phyloP scores from a whole-genome alignment of 2,113 vertebrate species.

The Leucopsar rothschildi region DNA sequence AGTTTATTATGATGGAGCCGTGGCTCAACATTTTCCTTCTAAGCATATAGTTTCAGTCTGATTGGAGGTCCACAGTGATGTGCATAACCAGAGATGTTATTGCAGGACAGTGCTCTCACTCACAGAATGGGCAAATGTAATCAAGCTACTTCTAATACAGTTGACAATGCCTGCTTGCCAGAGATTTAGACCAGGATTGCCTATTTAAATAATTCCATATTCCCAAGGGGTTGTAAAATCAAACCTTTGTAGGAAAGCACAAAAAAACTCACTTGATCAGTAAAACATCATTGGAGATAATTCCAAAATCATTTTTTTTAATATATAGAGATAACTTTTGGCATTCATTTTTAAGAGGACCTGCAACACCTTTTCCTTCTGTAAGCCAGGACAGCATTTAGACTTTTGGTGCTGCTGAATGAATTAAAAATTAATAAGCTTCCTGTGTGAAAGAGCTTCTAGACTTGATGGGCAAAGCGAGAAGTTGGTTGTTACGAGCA shows the following conservation, averaged over 20 bases:
- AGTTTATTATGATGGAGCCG: neutral
- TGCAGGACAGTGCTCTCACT: neutral
- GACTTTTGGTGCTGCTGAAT: neutral
- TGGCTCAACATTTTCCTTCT: neutral
- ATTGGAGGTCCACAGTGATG: neutral
- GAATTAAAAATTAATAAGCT: neutral
- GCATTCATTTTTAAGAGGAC: neutral
- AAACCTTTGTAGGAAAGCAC: neutral
- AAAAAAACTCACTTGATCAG: neutral
- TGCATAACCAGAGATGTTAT: neutral
- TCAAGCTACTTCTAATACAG: neutral
- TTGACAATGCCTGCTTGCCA: neutral
- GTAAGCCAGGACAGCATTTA: neutral
- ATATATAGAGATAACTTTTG: neutral
- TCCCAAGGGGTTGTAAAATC: neutral
- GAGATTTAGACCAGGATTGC: neutral
- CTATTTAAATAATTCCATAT: constrained; percentile 2
- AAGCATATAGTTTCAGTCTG: neutral
- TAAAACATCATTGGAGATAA: neutral
- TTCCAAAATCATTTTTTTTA: neutral
- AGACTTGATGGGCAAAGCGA: neutral
- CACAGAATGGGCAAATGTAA: neutral
- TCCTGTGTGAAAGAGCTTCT: neutral
- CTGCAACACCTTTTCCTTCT: neutral
- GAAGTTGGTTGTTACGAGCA: neutral